Conservation (phyloP, 2,113 vertebrate genomes). For the Cinclus cinclus region DNA sequence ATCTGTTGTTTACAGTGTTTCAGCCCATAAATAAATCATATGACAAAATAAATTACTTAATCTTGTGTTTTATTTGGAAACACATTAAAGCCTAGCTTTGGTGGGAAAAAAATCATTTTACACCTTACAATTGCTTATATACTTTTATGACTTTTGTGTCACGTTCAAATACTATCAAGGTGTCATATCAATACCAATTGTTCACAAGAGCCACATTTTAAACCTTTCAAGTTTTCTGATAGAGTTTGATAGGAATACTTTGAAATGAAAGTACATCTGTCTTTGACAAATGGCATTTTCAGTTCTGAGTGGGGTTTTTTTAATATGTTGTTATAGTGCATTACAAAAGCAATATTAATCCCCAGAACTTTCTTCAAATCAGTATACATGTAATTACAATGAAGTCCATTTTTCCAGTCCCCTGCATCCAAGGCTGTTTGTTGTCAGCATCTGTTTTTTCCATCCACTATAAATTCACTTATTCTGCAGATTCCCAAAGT, state of each 20-base stretch:
- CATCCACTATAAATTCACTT: background rate
- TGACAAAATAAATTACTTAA: conserved; percentile 77
- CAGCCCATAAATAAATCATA: conserved; percentile 74
- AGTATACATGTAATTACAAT: conserved; percentile 22
- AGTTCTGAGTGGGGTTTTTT: background rate
- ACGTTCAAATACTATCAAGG: conserved; percentile 65
- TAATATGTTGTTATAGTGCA: conserved; percentile 18
- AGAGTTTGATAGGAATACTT: conserved; percentile 58
- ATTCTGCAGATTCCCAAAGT: background rate
- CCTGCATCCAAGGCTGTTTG: background rate
- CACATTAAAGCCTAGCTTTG: conserved; percentile 69
- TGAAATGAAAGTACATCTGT: conserved; percentile 65
- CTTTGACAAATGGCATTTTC: conserved; percentile 55
- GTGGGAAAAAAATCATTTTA: conserved; percentile 67
- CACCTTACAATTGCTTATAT: conserved; percentile 66
- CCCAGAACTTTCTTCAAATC: conserved; percentile 42
- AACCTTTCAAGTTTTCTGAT: conserved; percentile 70
- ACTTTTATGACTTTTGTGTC: conserved; percentile 67
- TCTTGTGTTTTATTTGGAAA: conserved; percentile 75
- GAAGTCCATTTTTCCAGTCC: background rate
- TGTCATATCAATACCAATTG: conserved; percentile 68
- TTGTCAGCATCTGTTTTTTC: background rate
- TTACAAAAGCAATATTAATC: conserved; percentile 61
- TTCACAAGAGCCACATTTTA: conserved; percentile 68
- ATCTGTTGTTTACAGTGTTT: conserved; percentile 74